These are phyloP conservation scores for Megalopta genalis DNA, from an alignment of 1,140 invertebrate species.

Conservation along the genomic window DNA sequence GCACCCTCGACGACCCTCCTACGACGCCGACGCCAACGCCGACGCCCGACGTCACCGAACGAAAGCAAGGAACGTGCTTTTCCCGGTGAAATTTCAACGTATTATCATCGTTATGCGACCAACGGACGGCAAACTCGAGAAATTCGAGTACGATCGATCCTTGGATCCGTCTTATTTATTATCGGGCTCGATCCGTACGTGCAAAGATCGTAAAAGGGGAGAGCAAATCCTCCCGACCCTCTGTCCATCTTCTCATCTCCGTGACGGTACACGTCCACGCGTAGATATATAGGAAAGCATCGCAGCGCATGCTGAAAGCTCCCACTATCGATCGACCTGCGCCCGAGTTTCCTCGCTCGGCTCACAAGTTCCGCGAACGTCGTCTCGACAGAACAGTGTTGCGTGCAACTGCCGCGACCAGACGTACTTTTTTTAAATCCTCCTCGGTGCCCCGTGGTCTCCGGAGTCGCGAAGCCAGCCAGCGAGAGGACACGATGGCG, in stretches of 20 bases:
- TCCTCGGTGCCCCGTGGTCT: not conserved
- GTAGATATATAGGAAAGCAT: not conserved
- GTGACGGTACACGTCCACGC: not conserved
- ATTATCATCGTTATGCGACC: no score
- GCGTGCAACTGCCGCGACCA: not conserved
- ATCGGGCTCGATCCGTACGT: no score
- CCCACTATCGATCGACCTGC: constrained; percentile 60
- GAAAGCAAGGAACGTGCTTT: constrained; percentile 12
- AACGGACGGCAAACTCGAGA: no score
- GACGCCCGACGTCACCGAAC: constrained; percentile 32
- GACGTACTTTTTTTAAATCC: constrained; percentile 9
- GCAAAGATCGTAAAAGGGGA: no score
- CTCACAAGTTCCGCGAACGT: constrained; percentile 62
- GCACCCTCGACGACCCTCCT: no score
- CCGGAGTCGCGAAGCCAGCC: not conserved
- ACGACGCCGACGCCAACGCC: not conserved
- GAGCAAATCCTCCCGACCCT: no score
- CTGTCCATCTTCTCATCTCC: no score
- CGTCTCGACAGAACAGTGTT: constrained; percentile 46
- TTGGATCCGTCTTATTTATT: no score
- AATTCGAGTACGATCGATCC: no score
- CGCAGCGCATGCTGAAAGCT: constrained; percentile 65
- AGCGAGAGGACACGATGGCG: constrained; percentile 29
- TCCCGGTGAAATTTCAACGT: not conserved
- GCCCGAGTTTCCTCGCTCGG: constrained; percentile 42